These are phyloP conservation scores for Hydra vulgaris DNA, from an alignment of 30 jellyfish, hydroid and myxozoan species.

Conservation along the genomic window DNA sequence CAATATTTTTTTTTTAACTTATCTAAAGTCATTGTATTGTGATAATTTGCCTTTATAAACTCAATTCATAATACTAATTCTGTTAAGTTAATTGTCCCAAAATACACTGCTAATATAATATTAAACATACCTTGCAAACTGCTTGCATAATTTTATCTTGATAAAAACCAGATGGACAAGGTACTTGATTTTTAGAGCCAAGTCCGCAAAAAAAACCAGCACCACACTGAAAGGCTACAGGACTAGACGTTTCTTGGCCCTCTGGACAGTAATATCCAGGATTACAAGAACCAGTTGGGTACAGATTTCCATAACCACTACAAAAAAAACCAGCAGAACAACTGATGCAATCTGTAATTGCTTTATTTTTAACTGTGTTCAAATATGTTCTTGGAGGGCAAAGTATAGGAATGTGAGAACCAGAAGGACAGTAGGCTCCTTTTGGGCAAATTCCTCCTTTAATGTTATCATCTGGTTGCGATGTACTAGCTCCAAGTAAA, in stretches of 20 bases:
- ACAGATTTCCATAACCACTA: conserved; percentile 77
- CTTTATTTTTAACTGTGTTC: conserved; percentile 49
- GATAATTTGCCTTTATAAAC: too few relatives aligned
- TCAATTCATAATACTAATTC: too few relatives aligned
- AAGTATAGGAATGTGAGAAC: conserved; percentile 62
- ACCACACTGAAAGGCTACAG: conserved; percentile 55
- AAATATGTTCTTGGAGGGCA: conserved; percentile 97
- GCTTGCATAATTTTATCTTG: conserved; percentile 75
- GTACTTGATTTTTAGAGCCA: conserved; percentile 54
- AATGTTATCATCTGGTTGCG: conserved; percentile 63
- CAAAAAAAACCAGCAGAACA: conserved; percentile 80
- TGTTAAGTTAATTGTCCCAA: too few relatives aligned
- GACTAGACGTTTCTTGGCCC: conserved; percentile 69
- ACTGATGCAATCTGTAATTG: conserved; percentile 51
- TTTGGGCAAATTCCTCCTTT: conserved; percentile 83
- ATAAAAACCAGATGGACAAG: conserved; percentile 80
- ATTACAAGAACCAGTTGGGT: conserved; percentile 65
- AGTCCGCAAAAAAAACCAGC: conserved; percentile 60
- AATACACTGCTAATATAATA: too few relatives aligned
- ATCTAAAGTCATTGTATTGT: too few relatives aligned
- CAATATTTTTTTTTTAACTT: too few relatives aligned
- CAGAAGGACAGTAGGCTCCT: conserved; percentile 84
- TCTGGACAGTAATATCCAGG: conserved; percentile 91
- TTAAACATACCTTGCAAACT: conserved; percentile 93
- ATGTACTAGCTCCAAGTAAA: conserved; percentile 62